Evolutionary conservation across 23 tunicate genomes (phyloP), one percentile per base, ranked within the genome.

Genomic region (Halocynthia aurantium): DNA sequence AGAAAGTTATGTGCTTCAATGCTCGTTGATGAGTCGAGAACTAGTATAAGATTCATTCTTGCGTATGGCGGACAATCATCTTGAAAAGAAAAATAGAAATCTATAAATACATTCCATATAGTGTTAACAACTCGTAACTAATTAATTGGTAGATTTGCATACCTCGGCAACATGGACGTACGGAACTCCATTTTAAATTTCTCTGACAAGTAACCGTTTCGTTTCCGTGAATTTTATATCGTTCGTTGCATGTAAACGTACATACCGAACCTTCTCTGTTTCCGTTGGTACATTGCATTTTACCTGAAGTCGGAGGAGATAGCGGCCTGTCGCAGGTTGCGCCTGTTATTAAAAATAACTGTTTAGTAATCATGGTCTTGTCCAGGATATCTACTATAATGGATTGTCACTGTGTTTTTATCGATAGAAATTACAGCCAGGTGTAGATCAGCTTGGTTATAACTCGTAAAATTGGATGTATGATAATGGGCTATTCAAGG

Each of bases 1-100:
- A 58, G 58, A 62, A 84, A 84, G 71, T 84, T 84, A 52, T 80
- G 62, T 19, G 62, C 79, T 44, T 81, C 73, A 18, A 84, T 78
- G 51, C 89, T 84, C 20, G 83, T 57, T 17, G 89, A 84, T 6
- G 83, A 70, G 67, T 84, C 89, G 50, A 84, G 51, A 8, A 84
- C 77, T 54, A 78, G 69, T 8, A 84, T 80, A 8, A 84, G 73
- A 78, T 84, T 70, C 73, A 84, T 80, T 70, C 77, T 52, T 50
- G 89, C 89, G 31, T 84, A 80, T 60, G 89, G 89, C 50, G 89
- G 89, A 71, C 89, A 84, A 53, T 77, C 71, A 61, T 84, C 89
- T 84, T 71, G 49, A 62, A 56, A 17, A 62, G 53, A 19, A 9
- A 19, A 54, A 53, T 75, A 10, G 0, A 8, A 75, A 53, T 21